Percentiles rank a stretch among this genome's conserved stretches.
phyloP scores from a whole-genome alignment of 2,797 vertebrate species.

The Cyclura pinguis region DNA sequence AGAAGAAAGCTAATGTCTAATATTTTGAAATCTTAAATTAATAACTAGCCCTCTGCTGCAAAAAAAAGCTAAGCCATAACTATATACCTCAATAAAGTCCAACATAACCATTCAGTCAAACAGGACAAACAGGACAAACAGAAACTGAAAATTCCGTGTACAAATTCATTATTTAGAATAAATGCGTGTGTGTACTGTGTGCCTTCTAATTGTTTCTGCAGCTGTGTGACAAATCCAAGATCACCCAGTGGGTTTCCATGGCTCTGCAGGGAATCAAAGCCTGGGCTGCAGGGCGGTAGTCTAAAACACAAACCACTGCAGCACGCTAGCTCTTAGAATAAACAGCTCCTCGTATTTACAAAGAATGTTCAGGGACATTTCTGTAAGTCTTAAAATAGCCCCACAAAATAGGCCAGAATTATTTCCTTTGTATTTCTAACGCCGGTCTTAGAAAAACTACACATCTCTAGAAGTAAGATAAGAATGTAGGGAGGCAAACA shows the following conservation, averaged over 20 bases:
- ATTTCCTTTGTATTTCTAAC: background rate
- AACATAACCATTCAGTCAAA: too few species aligned
- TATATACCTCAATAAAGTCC: background rate
- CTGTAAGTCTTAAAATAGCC: background rate
- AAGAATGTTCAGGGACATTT: background rate
- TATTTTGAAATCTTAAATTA: background rate
- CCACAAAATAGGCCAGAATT: background rate
- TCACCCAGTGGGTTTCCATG: too few species aligned
- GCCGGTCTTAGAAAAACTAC: too few species aligned
- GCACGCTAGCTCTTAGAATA: background rate
- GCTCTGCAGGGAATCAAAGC: background rate
- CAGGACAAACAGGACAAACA: too few species aligned
- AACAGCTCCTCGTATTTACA: background rate
- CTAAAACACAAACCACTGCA: rapidly evolving
- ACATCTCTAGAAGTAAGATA: background rate
- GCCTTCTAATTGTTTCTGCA: too few species aligned
- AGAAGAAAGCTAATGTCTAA: background rate
- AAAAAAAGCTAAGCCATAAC: background rate
- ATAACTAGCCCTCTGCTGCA: too few species aligned
- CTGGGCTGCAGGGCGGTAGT: too few species aligned
- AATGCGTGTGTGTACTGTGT: too few species aligned
- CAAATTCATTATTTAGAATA: too few species aligned
- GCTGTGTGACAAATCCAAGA: too few species aligned
- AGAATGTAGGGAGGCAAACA: background rate
- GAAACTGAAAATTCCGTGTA: too few species aligned